Evolutionary conservation across 1,140 invertebrate species (phyloP), one percentile per base, ranked within the genome.

Genomic region (Anoplophora glabripennis): DNA sequence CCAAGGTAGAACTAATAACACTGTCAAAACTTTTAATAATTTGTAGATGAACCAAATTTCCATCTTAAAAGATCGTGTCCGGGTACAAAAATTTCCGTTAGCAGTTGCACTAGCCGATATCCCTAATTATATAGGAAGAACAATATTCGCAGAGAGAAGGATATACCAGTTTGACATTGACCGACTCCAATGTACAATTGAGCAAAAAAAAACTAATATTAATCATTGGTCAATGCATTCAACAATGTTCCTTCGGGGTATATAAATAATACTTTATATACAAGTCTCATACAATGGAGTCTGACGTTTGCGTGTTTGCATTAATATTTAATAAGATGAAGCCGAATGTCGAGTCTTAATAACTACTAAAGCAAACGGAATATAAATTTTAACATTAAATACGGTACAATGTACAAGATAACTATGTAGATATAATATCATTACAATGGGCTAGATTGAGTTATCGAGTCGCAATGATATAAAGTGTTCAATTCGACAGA

Each of bases 341-440:
- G n/a, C 21, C 21, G 21, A 28, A 28, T 28, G n/a, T 33, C 11
- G 46, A 59, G 57, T 59, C 56, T 63, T 48, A 37, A 48, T 60
- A 60, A 64, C 56, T 44, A 64, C 59, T 37, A 51, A 59, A 64
- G 52, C 53, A 64, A 60, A 60, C 54, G 38, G 37, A 38, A 51
- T 21, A 40, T 45, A 57, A 63, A 47, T 51, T 58, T 64, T 53
- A 44, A 61, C 59, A 61, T 56, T 56, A 57, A 41, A 51, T 34
- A 56, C 36, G 59, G 47, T 44, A 56, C 57, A 61, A 61, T 28
- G 21, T 28, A 28, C 21, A 28, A 28, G 21, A 28, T 28, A 28
- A 28, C 21, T 28, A 28, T 28, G 21, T 28, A 28, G 5, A 28
- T 28, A 28, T 28, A 28, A 28, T 28, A 28, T n/a, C n/a, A n/a